Evolutionary conservation across 2,797 vertebrate species (phyloP).

Genomic region (Neosilurus hyrtlii): DNA sequence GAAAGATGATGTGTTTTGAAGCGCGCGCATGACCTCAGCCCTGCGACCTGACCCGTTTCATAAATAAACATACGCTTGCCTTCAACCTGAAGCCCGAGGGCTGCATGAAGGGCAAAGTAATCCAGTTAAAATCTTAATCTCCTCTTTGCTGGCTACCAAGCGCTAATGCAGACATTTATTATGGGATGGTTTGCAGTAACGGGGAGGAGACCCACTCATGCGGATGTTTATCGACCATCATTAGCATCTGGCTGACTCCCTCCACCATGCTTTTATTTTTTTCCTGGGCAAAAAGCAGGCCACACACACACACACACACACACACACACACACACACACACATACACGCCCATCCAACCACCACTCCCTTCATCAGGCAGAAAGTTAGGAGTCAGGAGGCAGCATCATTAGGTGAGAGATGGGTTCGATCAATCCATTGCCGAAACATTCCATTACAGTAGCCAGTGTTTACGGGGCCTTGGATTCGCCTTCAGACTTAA

Average conservation of each 20-base stretch:
- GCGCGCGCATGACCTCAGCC: conserved; percentile 22
- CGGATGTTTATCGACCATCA: conserved; percentile 44
- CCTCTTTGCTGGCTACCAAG: conserved; percentile 27
- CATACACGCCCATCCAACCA: neutral
- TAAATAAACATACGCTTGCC: conserved; percentile 48
- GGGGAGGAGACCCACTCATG: conserved; percentile 36
- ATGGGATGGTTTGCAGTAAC: conserved; percentile 14
- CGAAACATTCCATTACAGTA: conserved; percentile 53
- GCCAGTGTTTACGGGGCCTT: conserved; percentile 33
- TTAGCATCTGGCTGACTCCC: conserved; percentile 38
- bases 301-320: conserved; percentile 16
- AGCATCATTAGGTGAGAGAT: conserved; percentile 76
- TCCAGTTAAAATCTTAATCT: conserved; percentile 53
- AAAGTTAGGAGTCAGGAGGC: conserved; percentile 81
- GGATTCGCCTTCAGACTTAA: conserved; percentile 45
- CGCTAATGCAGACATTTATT: conserved; percentile 41
- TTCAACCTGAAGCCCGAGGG: conserved; percentile 5
- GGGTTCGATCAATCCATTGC: conserved; percentile 74
- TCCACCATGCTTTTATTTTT: neutral
- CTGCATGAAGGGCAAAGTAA: conserved; percentile 41
- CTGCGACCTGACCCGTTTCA: conserved; percentile 38
- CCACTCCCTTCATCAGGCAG: conserved; percentile 70
- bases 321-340: neutral
- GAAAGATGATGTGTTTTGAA: conserved; percentile 38
- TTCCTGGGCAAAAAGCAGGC: neutral